Evolutionary conservation across 2,113 vertebrate genomes (phyloP), one percentile per base, ranked within the genome.

Genomic region (Etheostoma spectabile): DNA sequence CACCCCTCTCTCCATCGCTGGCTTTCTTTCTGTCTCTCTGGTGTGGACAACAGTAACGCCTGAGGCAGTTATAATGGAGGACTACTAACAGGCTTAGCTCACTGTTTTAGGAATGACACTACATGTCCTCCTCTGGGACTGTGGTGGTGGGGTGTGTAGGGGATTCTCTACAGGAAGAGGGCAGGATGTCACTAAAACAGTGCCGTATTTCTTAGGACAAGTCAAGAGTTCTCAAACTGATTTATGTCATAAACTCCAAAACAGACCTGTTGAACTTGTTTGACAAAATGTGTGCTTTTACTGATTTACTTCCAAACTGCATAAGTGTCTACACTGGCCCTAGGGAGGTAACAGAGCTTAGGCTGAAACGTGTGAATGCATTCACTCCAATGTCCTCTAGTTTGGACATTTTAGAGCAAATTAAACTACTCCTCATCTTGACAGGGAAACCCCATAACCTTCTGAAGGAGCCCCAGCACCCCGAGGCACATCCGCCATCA

Each of bases 41-140:
- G 59, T 78, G 80, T 73, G 51, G 46, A 82, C 84, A 86, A 83
- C 57, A 85, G 76, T 68, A 62, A 84, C 71, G 77, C 81, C 67
- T 24, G 48, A 55, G 70, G 86, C 76, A 22, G 64, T 51, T 84
- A 61, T 70, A 83, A 72, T 19, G 38, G 24, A 82, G 72, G 55
- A 77, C 68, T 74, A 49, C 79, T 80, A 86, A 84, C 52, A 30
- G 53, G 71, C 72, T 85, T 83, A 72, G 38, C 56, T 63, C 33
- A 48, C 53, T 87, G 65, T 79, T 85, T 86, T 51, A 45, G 84
- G 27, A 80, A 78, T 79, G 24, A 87, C 42, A 79, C 65, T 66
- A 24, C 66, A 74, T 30, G 65, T 59, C 68, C 11, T 85, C 75
- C 61, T 24, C 21, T 77, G 78, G 78, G 66, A 80, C 35, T 53